Evolutionary conservation across 2,113 vertebrate genomes (phyloP).

Genomic region (Corythornis vintsioides): DNA sequence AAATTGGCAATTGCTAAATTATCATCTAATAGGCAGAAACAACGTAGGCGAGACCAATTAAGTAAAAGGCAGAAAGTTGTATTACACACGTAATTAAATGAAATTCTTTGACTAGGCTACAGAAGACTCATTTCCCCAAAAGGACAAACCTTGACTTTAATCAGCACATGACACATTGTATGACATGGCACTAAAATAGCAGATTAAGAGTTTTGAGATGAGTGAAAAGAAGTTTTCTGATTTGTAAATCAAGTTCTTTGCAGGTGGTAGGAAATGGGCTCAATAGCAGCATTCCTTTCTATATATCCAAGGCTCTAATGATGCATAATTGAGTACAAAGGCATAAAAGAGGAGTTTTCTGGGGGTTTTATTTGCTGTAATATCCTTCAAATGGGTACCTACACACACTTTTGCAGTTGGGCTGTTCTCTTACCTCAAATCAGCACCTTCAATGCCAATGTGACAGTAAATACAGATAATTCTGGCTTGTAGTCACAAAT

Average conservation of each 20-base stretch:
- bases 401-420: background rate
- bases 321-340: background rate
- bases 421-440: background rate
- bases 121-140: conserved; percentile 11
- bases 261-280: background rate
- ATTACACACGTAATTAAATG: conserved; percentile 53
- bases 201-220: background rate
- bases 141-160: conserved; percentile 29
- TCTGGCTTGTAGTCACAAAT: background rate
- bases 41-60: conserved; percentile 71
- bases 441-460: background rate
- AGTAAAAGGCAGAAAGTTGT: conserved; percentile 60
- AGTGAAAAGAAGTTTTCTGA: background rate
- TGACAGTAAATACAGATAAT: background rate
- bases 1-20: conserved; percentile 72
- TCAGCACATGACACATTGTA: background rate
- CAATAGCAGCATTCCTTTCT: background rate
- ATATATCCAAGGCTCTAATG: background rate
- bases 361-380: background rate
- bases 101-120: conserved; percentile 46
- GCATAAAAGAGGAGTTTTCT: background rate
- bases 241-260: background rate
- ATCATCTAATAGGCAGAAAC: conserved; percentile 75
- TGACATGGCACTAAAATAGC: background rate
- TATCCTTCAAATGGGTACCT: background rate